Evolutionary conservation across 2,888 invertebrate species (phyloP), one percentile per base, ranked within the genome.

Genomic region (Thelaira solivaga): DNA sequence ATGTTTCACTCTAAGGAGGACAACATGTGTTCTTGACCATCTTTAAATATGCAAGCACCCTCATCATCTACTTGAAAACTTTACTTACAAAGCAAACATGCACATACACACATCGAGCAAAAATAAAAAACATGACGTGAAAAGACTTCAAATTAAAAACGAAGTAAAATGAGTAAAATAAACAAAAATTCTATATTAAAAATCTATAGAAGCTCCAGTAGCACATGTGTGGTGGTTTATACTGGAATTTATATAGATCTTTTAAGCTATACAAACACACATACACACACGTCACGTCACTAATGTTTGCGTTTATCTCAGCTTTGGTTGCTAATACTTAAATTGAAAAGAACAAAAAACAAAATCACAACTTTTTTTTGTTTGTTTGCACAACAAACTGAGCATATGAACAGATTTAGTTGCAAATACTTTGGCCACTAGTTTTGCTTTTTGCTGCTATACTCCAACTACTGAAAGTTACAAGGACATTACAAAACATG

Each of bases 401-500:
- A 57, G 39, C 47, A 69, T 62, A 59, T 39, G 59, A 65, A 26
- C 76, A 71, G 26, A 34, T 47, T 18, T 36, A 55, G 36, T 55
- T 62, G 43, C n/a, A 61, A 61, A 61, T 13, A 59, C 29, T 57
- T 47, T 49, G 29, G 41, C 29, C 64, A 51, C 39, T 18, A 64
- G 20, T 18, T 41, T 26, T 39, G 11, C 3, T 39, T 13, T 2
- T 29, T 18, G 10, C 31, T 18, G 2, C 41, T 4, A 7, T 31
- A 29, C 16, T 57, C 1, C n/a, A 49, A 20, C 49, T 34, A 0
- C 16, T 7, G 7, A 34, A 26, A 65, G 36, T 68, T 61, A 45
- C 20, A 67, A 65, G 76, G 65, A 80, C 78, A 81, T n/a, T n/a
- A 81, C 80, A 81, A 81, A 83, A 81, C 78, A 82, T 81, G 74